These are phyloP conservation scores for Hybognathus amarus DNA, from an alignment of 2,797 vertebrate species.

Conservation along the genomic window DNA sequence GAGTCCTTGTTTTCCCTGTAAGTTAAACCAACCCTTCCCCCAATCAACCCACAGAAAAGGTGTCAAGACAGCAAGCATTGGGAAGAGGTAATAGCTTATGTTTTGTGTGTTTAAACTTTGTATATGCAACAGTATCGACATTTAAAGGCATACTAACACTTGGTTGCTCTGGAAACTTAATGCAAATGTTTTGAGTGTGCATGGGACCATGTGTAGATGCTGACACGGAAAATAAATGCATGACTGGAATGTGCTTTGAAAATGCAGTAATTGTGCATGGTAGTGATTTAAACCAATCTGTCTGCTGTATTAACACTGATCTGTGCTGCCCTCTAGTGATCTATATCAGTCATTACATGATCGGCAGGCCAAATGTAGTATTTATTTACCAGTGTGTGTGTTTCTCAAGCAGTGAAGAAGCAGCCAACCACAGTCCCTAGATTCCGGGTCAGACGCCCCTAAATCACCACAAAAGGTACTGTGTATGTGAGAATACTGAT, in stretches of 20 bases:
- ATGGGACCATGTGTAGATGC: background rate
- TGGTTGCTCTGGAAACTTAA: background rate
- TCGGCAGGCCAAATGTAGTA: background rate
- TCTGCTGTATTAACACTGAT: slow-evolving; percentile 3
- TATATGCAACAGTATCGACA: slow-evolving; percentile 8
- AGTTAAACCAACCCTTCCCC: slow-evolving; percentile 51
- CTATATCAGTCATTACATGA: background rate
- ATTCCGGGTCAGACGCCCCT: slow-evolving; percentile 72
- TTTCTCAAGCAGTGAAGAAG: slow-evolving; percentile 50
- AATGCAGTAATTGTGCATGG: background rate
- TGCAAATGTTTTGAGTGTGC: background rate
- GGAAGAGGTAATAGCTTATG: slow-evolving; percentile 72
- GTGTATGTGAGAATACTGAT: slow-evolving; percentile 2
- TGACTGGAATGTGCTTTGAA: slow-evolving; percentile 7
- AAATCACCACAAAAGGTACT: slow-evolving; percentile 85
- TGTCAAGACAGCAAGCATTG: slow-evolving; percentile 60
- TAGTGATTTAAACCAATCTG: slow-evolving; percentile 19
- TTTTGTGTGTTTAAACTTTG: slow-evolving; percentile 34
- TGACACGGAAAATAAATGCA: slow-evolving; percentile 8
- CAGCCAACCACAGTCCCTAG: slow-evolving; percentile 70
- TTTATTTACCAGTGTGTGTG: slow-evolving; percentile 2
- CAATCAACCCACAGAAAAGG: slow-evolving; percentile 70
- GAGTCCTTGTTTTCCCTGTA: slow-evolving; percentile 31
- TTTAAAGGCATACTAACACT: slow-evolving; percentile 5
- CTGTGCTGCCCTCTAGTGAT: slow-evolving; percentile 33